These are phyloP conservation scores for Brachyptera putata DNA, from an alignment of 2,888 invertebrate genomes.

Conservation along the genomic window DNA sequence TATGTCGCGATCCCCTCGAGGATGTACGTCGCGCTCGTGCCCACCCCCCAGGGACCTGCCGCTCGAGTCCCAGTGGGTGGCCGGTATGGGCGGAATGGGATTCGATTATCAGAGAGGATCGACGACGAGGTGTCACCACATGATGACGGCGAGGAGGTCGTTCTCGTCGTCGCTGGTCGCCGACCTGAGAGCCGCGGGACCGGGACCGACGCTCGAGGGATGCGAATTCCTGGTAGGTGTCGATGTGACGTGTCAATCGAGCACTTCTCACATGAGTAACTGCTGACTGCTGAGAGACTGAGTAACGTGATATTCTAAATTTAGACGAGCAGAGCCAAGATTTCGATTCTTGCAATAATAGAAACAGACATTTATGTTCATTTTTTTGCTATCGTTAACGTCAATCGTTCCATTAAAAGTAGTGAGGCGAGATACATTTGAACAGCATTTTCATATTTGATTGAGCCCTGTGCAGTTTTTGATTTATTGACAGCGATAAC, in stretches of 20 bases:
- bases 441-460: too few species aligned
- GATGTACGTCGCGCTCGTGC: constrained; percentile 30
- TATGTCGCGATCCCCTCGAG: constrained; percentile 23
- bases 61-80: constrained; percentile 44
- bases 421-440: too few species aligned
- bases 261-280: not conserved
- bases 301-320: too few species aligned
- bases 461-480: too few species aligned
- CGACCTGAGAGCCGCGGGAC: constrained; percentile 34
- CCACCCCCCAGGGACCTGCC: constrained; percentile 33
- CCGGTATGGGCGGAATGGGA: constrained; percentile 45
- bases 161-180: constrained; percentile 36
- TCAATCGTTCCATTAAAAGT: too few species aligned
- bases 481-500: too few species aligned
- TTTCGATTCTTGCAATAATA: too few species aligned
- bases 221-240: constrained; percentile 36
- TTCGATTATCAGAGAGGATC: constrained; percentile 33
- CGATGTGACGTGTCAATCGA: not conserved
- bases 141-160: constrained; percentile 33
- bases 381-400: too few species aligned
- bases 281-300: too few species aligned
- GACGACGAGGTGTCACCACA: constrained; percentile 22
- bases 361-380: too few species aligned
- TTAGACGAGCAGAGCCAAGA: too few species aligned
- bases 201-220: constrained; percentile 33